Conservation (phyloP, 2,888 invertebrate species). For the Eristalis tenax region DNA sequence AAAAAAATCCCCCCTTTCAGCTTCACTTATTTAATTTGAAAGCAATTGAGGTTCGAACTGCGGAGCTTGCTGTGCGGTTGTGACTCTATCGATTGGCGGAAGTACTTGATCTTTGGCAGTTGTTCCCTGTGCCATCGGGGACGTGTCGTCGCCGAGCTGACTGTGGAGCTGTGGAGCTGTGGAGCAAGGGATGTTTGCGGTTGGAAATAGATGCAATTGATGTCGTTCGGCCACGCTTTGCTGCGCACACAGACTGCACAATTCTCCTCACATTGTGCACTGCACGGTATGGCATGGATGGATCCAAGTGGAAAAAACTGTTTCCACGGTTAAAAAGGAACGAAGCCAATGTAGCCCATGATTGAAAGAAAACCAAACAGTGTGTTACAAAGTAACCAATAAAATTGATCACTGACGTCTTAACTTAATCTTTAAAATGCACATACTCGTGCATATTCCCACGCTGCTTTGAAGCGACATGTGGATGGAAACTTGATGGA, state of each 20-base stretch:
- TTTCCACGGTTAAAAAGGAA: background rate
- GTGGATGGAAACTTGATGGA: background rate
- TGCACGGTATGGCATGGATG: background rate
- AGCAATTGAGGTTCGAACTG: background rate
- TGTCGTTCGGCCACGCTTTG: background rate
- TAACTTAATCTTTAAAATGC: background rate
- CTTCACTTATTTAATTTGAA: background rate
- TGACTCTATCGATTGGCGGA: constrained; percentile 51
- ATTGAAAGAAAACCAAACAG: background rate
- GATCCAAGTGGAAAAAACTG: background rate
- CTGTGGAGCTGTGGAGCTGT: constrained; percentile 30
- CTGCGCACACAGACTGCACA: background rate
- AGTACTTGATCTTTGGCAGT: constrained; percentile 60
- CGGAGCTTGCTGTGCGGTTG: background rate
- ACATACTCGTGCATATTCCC: background rate
- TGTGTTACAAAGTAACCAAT: background rate
- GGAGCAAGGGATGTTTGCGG: background rate
- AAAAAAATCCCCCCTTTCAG: background rate
- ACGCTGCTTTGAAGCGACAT: background rate
- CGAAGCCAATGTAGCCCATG: background rate
- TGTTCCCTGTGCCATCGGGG: constrained; percentile 52
- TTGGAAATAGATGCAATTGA: background rate
- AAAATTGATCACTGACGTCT: background rate
- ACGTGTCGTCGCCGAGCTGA: constrained; percentile 12
- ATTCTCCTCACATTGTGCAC: background rate